Evolutionary conservation across 1,140 invertebrate genomes (phyloP).

Genomic region (Babylonia areolata): DNA sequence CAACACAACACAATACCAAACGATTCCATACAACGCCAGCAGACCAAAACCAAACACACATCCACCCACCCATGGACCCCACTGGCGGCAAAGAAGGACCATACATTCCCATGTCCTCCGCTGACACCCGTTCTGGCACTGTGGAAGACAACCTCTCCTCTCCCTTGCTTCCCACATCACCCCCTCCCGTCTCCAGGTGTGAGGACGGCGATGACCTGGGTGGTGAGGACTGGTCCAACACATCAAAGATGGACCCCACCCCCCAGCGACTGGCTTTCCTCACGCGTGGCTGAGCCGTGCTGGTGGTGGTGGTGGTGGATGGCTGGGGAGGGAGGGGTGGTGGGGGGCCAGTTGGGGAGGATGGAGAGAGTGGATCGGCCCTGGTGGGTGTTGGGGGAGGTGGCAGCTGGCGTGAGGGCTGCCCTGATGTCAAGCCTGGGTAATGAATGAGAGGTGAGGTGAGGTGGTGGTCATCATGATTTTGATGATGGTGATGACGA

Average conservation of each 20-base stretch:
- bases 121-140: neutral
- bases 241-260: conserved; percentile 29
- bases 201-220: neutral
- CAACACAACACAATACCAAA: no score
- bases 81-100: conserved; percentile 52
- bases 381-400: neutral
- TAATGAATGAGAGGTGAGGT: no score
- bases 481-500: no score
- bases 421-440: no score
- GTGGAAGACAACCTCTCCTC: conserved; percentile 37
- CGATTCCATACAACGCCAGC: no score
- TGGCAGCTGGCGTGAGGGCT: no score
- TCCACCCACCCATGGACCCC: neutral
- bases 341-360: neutral
- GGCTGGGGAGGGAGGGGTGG: neutral
- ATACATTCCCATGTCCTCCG: conserved; percentile 45
- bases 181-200: neutral
- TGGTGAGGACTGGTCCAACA: conserved; percentile 14
- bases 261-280: conserved; percentile 15
- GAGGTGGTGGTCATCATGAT: no score
- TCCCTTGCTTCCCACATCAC: neutral
- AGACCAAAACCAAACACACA: no score
- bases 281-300: neutral
- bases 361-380: neutral
- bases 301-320: neutral